Percentiles rank a stretch among this genome's conserved stretches.
These are phyloP conservation scores for Drosophila nr. perissopoda DNA, from an alignment of 2,888 invertebrate genomes.

Conservation along the genomic window DNA sequence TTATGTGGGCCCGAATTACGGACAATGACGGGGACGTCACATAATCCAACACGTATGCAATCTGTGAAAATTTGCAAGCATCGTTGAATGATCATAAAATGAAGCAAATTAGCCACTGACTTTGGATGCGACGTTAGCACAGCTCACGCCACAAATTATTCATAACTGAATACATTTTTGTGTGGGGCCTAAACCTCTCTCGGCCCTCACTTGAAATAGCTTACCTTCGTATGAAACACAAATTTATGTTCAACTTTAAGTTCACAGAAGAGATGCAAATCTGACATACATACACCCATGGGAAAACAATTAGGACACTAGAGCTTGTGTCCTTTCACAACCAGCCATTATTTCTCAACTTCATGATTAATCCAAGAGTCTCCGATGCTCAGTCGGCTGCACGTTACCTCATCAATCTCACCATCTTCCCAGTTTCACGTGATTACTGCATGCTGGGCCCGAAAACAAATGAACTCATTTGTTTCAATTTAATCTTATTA, in stretches of 20 bases:
- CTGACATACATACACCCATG: background rate
- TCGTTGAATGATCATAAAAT: conserved; percentile 70
- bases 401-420: conserved; percentile 19
- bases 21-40: background rate
- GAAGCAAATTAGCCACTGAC: conserved; percentile 72
- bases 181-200: background rate
- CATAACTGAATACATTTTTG: conserved; percentile 47
- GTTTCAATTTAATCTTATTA: conserved; percentile 75
- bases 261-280: background rate
- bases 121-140: conserved; percentile 55
- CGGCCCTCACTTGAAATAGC: background rate
- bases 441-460: conserved; percentile 22
- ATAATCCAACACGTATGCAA: conserved; percentile 60
- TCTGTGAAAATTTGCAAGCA: conserved; percentile 69
- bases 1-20: background rate
- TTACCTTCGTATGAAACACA: background rate
- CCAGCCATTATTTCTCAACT: conserved; percentile 12
- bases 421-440: conserved; percentile 16
- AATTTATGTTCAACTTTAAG: background rate
- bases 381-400: background rate
- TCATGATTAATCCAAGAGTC: conserved; percentile 9
- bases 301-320: conserved; percentile 7
- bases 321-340: conserved; percentile 8
- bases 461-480: conserved; percentile 71
- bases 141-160: conserved; percentile 56